Conservation (phyloP, 2,797 vertebrate species). For the Pagetopsis macropterus region DNA sequence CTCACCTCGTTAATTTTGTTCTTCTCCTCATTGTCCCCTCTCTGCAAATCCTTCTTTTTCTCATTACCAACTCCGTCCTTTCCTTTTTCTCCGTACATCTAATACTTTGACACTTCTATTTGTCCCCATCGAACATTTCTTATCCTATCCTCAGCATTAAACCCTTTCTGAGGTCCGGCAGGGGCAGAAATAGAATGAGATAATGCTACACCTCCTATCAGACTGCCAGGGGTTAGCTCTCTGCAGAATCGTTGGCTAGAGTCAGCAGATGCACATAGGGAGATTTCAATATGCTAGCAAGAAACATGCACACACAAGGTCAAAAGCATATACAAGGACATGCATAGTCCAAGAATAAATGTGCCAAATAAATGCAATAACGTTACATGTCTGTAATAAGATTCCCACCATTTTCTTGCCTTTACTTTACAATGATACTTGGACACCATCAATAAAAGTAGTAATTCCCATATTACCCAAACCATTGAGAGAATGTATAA, state of each 20-base stretch:
- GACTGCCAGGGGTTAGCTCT: conserved; percentile 22
- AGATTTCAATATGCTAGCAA: too few relatives aligned
- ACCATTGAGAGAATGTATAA: conserved; percentile 2
- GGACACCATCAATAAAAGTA: not conserved
- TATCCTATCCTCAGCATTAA: conserved; percentile 52
- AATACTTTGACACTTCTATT: conserved; percentile 4
- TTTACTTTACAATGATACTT: not conserved
- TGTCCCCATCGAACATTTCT: conserved; percentile 7
- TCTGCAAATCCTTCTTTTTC: conserved; percentile 21
- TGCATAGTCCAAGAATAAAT: not conserved
- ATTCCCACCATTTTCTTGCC: not conserved
- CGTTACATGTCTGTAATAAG: not conserved
- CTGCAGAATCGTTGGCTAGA: conserved; percentile 25
- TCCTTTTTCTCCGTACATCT: conserved; percentile 10
- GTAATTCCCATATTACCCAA: not conserved
- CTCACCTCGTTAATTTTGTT: conserved; percentile 19
- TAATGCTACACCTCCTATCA: conserved; percentile 49
- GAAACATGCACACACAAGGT: not conserved
- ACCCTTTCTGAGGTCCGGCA: conserved; percentile 45
- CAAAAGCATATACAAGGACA: not conserved
- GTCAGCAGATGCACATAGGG: conserved; percentile 6
- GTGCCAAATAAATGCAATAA: not conserved
- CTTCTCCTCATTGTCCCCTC: conserved; percentile 22
- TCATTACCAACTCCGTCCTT: conserved; percentile 32
- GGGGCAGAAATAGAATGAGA: conserved; percentile 61